Base-by-base conservation (phyloP, 2,113 vertebrate genomes). In the Thunnus thynnus region DNA sequence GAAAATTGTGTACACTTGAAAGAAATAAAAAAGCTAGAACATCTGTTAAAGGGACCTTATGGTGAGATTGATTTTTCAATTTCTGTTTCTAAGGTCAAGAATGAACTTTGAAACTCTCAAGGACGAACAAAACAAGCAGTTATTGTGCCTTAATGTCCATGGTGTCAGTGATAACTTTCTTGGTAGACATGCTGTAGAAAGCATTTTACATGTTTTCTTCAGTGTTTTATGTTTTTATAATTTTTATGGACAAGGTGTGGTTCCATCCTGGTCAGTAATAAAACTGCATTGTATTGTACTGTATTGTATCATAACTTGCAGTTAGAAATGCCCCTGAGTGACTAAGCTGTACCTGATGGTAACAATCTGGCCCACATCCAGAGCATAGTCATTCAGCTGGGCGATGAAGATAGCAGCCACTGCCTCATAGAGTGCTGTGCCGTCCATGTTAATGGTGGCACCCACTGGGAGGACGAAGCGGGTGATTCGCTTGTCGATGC, bases 371-470 rank as follows among this genome's bases (percentile, higher is more conserved):
- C 98, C 98, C 61, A 96, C 91, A 83, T 97, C 95, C 89, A 99
- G 91, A 11, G 94, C 57, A 11, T 97, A 92, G 88, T 97, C 91
- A 32, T 99, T 99, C 69, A 99, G 89, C 65, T 99, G 98, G 14
- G 98, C 98, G 18, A 99, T 99, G 74, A 99, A 99, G 84, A 99
- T 94, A 58, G 98, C 97, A 0, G 98, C 98, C 81, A 99, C 97
- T 0, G 98, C 98, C 87, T 99, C 98, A 0, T 99, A 99, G 22
- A 99, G 96, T 0, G 98, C 98, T 0, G 97, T 99, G 52, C 98
- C 98, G 0, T 99, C 98, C 98, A 99, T 99, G 94, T 99, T 99
- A 83, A 99, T 99, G 50, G 98, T 99, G 77, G 98, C 98, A 10
- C 98, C 98, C 2, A 99, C 97, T 0, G 98, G 98, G 64, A 99